Conservation (phyloP, 2,888 invertebrate genomes). For the Hydrotaea cyrtoneurina region DNA sequence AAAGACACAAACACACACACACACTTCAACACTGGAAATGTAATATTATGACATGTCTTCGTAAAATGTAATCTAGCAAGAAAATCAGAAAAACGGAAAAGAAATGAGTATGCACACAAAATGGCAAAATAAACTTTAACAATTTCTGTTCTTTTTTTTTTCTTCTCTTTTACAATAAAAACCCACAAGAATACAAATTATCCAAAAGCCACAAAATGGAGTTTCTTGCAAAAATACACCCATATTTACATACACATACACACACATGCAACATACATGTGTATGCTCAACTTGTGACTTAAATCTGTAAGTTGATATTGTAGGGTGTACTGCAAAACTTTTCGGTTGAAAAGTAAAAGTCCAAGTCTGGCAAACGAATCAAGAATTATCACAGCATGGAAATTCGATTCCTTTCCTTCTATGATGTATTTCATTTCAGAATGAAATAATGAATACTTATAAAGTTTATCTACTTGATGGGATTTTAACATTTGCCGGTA, state of each 20-base stretch:
- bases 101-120: conserved; percentile 43
- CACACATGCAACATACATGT: conserved; percentile 7
- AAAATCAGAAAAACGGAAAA: neutral
- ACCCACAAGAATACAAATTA: conserved; percentile 78
- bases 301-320: conserved; percentile 9
- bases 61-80: neutral
- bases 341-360: neutral
- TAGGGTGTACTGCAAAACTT: neutral
- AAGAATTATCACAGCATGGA: too few relatives aligned
- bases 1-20: conserved; percentile 17
- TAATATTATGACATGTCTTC: conserved; percentile 26
- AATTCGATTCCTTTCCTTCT: too few relatives aligned
- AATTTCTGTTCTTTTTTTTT: too few relatives aligned
- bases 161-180: conserved; percentile 76
- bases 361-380: too few relatives aligned
- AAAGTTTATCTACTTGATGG: too few relatives aligned
- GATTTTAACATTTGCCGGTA: too few relatives aligned
- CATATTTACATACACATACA: conserved; percentile 52
- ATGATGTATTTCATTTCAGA: too few relatives aligned
- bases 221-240: conserved; percentile 32
- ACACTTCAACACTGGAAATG: conserved; percentile 31
- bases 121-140: conserved; percentile 57
- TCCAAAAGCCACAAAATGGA: conserved; percentile 72
- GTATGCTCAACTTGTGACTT: conserved; percentile 28
- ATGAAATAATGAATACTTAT: too few relatives aligned